phyloP scores from a whole-genome alignment of 2,888 invertebrate genomes.

The Netelia inedita region DNA sequence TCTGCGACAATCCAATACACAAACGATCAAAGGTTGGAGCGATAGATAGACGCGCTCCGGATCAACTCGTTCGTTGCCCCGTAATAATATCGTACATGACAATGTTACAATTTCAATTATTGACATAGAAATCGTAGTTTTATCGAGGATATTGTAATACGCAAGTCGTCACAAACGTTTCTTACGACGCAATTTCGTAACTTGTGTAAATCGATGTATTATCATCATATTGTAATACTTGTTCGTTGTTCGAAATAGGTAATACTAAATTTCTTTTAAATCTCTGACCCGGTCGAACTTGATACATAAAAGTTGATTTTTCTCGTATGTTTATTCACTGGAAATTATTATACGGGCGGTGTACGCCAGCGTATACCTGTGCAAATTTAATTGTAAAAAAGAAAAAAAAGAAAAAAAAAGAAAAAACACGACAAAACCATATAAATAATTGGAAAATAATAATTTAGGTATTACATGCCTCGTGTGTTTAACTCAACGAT shows the following conservation, averaged over 20 bases:
- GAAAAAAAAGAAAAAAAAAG: constrained; percentile 38
- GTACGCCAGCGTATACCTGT: constrained; percentile 6
- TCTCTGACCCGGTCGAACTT: constrained; percentile 30
- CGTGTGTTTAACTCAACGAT: not conserved
- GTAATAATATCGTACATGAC: not conserved
- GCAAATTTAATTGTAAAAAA: constrained; percentile 45
- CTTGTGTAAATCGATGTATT: constrained; percentile 34
- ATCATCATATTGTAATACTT: constrained; percentile 45
- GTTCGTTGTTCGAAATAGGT: constrained; percentile 48
- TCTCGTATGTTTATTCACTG: not conserved
- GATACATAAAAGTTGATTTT: constrained; percentile 12
- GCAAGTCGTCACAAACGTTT: constrained; percentile 8
- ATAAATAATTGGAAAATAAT: constrained; percentile 41
- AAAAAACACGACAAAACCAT: constrained; percentile 35
- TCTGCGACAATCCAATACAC: constrained; percentile 57
- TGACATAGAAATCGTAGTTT: not conserved
- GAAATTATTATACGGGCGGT: constrained; percentile 24
- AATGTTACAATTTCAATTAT: constrained; percentile 10
- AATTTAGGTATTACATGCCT: not conserved
- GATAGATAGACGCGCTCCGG: not conserved
- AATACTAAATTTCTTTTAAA: constrained; percentile 17
- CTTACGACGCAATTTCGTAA: not conserved
- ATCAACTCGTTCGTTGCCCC: constrained; percentile 5
- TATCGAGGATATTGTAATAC: constrained; percentile 5
- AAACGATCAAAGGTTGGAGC: constrained; percentile 23